phyloP scores from a whole-genome alignment of 2,797 vertebrate genomes.

The Ceryle rudis region DNA sequence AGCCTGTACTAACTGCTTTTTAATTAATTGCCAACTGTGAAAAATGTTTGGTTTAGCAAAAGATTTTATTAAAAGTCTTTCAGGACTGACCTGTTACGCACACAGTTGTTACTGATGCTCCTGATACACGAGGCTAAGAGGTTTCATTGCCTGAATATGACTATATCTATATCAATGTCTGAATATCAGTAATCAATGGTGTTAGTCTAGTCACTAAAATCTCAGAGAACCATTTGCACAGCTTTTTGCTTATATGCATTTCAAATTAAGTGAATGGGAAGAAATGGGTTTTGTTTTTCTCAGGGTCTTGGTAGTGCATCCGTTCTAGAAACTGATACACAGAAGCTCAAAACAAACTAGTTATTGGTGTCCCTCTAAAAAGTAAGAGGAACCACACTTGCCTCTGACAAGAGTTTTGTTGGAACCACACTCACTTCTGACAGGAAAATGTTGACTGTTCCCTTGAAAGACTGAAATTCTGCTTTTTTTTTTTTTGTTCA shows the following conservation, averaged over 20 bases:
- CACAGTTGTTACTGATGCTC: not conserved
- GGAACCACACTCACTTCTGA: not conserved
- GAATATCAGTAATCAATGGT: not conserved
- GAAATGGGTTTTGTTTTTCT: not conserved
- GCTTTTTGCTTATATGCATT: not conserved
- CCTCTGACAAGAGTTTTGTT: not conserved
- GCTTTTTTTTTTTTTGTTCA: not conserved
- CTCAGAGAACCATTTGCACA: not conserved
- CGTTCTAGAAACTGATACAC: not conserved
- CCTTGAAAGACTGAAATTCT: not conserved
- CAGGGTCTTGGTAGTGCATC: not conserved
- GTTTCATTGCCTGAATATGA: not conserved
- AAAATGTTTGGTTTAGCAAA: not conserved
- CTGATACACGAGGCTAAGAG: not conserved
- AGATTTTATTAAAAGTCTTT: not conserved
- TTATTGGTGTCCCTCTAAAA: not conserved
- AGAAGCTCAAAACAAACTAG: not conserved
- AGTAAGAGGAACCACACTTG: not conserved
- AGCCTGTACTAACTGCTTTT: not conserved
- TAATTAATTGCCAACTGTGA: not conserved
- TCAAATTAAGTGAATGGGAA: not conserved
- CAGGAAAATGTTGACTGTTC: not conserved
- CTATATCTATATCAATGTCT: not conserved
- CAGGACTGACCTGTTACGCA: not conserved
- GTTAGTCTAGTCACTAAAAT: not conserved